A percentile compares a stretch with the other conserved stretches of the same genome.
Conservation (phyloP, 1,140 invertebrate species). For the Melipona quadrifasciata region DNA sequence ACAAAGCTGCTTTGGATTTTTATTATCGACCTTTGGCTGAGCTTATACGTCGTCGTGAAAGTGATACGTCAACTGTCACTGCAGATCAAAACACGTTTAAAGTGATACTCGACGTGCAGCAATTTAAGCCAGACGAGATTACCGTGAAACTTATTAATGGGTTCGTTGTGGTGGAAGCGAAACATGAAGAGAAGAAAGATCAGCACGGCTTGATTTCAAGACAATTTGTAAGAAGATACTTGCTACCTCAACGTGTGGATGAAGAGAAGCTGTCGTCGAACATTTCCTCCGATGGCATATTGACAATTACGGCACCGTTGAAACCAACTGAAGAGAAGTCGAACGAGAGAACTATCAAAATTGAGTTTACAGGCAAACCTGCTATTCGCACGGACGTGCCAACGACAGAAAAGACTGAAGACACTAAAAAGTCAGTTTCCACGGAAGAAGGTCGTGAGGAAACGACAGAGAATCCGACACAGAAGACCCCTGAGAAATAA, state of each 20-base stretch:
- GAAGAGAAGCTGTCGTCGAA: constrained; percentile 84
- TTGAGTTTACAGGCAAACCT: constrained; percentile 70
- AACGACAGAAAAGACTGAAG: background rate
- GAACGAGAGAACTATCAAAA: constrained; percentile 63
- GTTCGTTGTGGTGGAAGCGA: constrained; percentile 86
- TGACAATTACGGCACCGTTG: constrained; percentile 85
- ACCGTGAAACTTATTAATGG: constrained; percentile 44
- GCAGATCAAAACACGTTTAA: constrained; percentile 33
- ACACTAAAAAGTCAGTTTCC: background rate
- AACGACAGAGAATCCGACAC: background rate
- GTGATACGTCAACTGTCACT: background rate
- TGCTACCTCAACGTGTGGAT: constrained; percentile 85
- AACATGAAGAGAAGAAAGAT: constrained; percentile 89
- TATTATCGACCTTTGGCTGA: constrained; percentile 58
- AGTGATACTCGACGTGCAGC: constrained; percentile 44
- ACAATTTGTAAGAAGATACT: constrained; percentile 87
- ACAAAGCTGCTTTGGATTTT: background rate
- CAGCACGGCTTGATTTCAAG: constrained; percentile 87
- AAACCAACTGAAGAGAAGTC: constrained; percentile 73
- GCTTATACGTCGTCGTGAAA: background rate
- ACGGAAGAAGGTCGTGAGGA: background rate
- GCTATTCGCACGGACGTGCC: constrained; percentile 37
- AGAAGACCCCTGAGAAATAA: constrained; percentile 13
- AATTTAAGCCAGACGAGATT: constrained; percentile 52
- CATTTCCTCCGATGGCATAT: constrained; percentile 87